phyloP scores from a whole-genome alignment of 1,140 invertebrate genomes.

The Rhopalosiphum padi region DNA sequence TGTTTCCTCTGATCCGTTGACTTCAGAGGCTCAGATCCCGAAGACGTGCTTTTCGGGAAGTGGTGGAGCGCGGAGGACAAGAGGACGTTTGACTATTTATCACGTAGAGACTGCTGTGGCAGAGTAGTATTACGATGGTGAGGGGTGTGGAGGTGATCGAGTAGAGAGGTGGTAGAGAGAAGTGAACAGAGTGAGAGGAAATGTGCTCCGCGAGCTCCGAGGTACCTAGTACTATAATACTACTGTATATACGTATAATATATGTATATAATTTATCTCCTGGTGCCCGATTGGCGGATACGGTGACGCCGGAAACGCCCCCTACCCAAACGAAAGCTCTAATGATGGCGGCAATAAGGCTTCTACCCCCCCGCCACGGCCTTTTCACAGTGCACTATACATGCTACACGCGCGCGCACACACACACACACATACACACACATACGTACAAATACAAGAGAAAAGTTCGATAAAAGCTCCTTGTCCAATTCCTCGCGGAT shows the following conservation, averaged over 20 bases:
- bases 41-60: not conserved
- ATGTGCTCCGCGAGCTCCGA: not conserved
- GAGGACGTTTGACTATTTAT: not conserved
- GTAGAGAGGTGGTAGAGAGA: not conserved
- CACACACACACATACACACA: not conserved
- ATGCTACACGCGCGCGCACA: not conserved
- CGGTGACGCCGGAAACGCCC: constrained; percentile 57
- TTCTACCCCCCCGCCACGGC: not conserved
- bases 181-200: not conserved
- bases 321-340: constrained; percentile 55
- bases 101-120: not conserved
- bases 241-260: not conserved
- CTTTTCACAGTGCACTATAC: not conserved
- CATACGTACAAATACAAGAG: not conserved
- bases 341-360: constrained; percentile 57
- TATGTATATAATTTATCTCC: constrained; percentile 52
- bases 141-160: not conserved
- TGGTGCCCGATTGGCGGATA: constrained; percentile 53
- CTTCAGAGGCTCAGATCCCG: not conserved
- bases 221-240: not conserved
- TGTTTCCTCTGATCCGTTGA: not conserved
- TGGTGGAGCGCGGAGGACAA: not conserved
- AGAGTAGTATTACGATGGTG: not conserved
- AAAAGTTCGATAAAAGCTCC: constrained; percentile 58
- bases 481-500: constrained; percentile 40